Evolutionary conservation across 2,797 vertebrate species (phyloP), one percentile per base, ranked within the genome.

Genomic region (Peromyscus aztecus): DNA sequence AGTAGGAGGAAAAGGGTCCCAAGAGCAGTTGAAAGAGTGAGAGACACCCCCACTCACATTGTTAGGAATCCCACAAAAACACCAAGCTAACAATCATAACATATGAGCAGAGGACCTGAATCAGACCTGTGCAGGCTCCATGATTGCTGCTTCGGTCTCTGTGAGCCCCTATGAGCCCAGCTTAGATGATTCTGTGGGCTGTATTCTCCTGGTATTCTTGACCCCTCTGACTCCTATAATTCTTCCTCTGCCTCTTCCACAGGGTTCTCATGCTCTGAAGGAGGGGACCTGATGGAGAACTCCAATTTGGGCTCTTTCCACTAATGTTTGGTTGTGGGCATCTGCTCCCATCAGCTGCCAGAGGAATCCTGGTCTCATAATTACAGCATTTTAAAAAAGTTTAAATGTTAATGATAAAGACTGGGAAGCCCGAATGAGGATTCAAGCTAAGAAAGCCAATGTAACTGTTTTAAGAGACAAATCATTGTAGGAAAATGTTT

Each of bases 391-490:
- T 46, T 65, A 55, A 73, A 49, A 71, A 80, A 6, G 27, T 77
- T 93, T 94, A 86, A 83, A 90, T 73, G 83, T 90, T 94, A 11
- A 27, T 83, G 67, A 84, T 52, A 67, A 81, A 37, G 34, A 73
- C 46, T 77, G 59, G 46, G 19, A 91, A 76, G 59, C 2, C 2
- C 75, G 9, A 71, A 29, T 34, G 40, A 89, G 3, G 43, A 86
- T 86, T 95, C 78, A 94, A 69, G 57, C 80, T 83, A 89, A 93
- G 77, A 83, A 87, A 61, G 24, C 2, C 67, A 65, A 69, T 52
- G 16, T 37, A 91, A 89, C 40, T 55, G 12, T 61, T 59, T 83
- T 43, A 63, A 63, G 81, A 63, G 37, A 61, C n/a, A 61, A 61
- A 83, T 43, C 37, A 63, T 6, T 63, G 59, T 27, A 63, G 63